Base-by-base conservation (phyloP, 1,140 invertebrate species). In the Leptoteleia sp. region DNA sequence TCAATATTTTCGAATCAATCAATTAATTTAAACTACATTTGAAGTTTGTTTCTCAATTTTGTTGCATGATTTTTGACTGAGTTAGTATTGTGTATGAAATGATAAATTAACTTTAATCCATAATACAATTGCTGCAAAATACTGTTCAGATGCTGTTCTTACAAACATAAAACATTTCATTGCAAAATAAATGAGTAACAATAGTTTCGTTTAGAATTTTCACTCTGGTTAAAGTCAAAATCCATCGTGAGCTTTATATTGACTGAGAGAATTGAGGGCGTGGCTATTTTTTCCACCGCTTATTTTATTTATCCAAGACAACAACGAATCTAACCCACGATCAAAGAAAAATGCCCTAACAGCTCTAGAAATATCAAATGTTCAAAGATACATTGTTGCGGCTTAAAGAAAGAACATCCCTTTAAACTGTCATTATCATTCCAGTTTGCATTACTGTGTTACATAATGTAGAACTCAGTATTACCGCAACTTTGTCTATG, bases 401-500 rank as follows among this genome's bases (percentile, higher is more conserved):
- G 52, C 45, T 40, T 3, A 61, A 57, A 72, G 47, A 61, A 55
- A 68, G 38, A 71, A 71, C 57, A 72, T 31, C 55, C 40, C 55
- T 61, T 70, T 3, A 70, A 17, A 45, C 29, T 61, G 35, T 61
- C 1, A 61, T 16, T 54, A 62, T 22, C 68, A 72, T 72, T 72
- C 68, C 27, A 72, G 45, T 61, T 62, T 50, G 52, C 35, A 50
- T 31, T 61, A 62, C 37, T 45, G 45, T 55, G 57, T 62, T 5
- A 45, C 47, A 47, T 29, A 40, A 68, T 35, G 52, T 52, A 52
- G 61, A 72, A 45, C 31, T 52, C 13, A 50, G 40, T 62, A 55
- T 72, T 62, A 47, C 57, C 57, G 33, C 13, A 62, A 72, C 57
- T 72, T 62, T 55, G 57, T 72, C 38, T 72, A 72, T 61, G 15